Base-by-base conservation (phyloP, 2,113 vertebrate species). In the Carettochelys insculpta region DNA sequence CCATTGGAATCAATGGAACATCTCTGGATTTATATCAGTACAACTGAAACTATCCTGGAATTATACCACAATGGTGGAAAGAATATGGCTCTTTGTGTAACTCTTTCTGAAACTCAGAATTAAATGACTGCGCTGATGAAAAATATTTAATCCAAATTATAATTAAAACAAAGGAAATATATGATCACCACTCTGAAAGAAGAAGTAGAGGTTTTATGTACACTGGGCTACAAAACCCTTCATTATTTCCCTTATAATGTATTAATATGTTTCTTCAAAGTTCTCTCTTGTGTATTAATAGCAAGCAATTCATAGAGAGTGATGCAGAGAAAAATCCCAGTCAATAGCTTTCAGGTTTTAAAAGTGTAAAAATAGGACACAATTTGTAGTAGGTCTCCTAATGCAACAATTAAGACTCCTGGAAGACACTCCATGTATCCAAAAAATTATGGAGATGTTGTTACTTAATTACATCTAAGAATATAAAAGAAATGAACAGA, bases 81-180 rank as follows among this genome's bases (percentile, higher is more conserved):
- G 94, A 94, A 86, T 86, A 17, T 65, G 24, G 3, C 2, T 80
- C 4, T 75, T 41, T 16, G 27, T 81, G 76, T 71, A 71, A 50
- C 5, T 88, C 4, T 43, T 14, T 29, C 13, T 91, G 77, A 90
- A 85, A 82, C 1, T 82, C n/a, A 86, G 76, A 83, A 94, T 82
- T 93, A 52, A 19, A 92, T 91, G 86, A n/a, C 56, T 68, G 3
- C 25, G 78, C 41, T 88, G 82, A 84, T 25, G 45, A 85, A 95
- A 94, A 94, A 92, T 29, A 75, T 45, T 75, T 75, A 92, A 94
- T 90, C 85, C 87, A 94, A 89, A 86, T 93, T 73, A 31, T 81
- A 92, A 86, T 86, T 83, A 94, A 90, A 95, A 80, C 54, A 87
- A 92, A 85, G n/a, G 83, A 96, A 94, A 94, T 77, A 0, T 86